These are phyloP conservation scores for Archivesica marissinica DNA, from an alignment of 1,140 invertebrate genomes.

Conservation along the genomic window DNA sequence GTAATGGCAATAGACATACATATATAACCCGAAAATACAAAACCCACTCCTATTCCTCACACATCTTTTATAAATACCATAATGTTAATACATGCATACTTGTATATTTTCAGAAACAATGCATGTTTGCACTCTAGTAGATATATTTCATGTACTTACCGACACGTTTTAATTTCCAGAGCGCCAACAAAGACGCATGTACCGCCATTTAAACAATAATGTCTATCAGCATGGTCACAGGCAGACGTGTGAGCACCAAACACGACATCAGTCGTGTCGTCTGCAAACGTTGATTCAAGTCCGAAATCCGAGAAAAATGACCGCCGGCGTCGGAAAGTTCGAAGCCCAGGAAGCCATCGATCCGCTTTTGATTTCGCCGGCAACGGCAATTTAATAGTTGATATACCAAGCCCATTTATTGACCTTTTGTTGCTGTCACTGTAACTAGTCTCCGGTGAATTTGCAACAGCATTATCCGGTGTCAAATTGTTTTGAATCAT, in stretches of 20 bases:
- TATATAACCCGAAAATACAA: too few species aligned
- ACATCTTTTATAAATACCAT: too few species aligned
- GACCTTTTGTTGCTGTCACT: not conserved
- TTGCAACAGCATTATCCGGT: not conserved
- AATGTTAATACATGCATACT: too few species aligned
- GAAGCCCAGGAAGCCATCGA: slow-evolving; percentile 27
- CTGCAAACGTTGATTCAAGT: slow-evolving; percentile 8
- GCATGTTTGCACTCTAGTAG: too few species aligned
- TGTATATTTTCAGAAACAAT: too few species aligned
- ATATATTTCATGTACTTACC: slow-evolving; percentile 69
- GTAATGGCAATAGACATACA: too few species aligned
- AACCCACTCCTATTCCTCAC: too few species aligned
- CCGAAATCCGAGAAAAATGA: slow-evolving; percentile 51
- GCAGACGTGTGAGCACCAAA: slow-evolving; percentile 58
- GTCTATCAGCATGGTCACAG: slow-evolving; percentile 64
- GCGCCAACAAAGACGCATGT: slow-evolving; percentile 71
- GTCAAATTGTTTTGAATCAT: slow-evolving; percentile 12
- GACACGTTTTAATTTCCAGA: slow-evolving; percentile 73
- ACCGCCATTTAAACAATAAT: slow-evolving; percentile 73
- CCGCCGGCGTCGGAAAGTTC: slow-evolving; percentile 22
- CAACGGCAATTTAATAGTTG: slow-evolving; percentile 20
- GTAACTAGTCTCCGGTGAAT: not conserved
- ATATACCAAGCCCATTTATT: not conserved
- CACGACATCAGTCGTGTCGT: slow-evolving; percentile 17
- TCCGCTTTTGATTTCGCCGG: slow-evolving; percentile 30